A percentile compares a stretch with the other conserved stretches of the same genome.
Evolutionary conservation across 2,888 invertebrate genomes (phyloP).

Genomic region (Plebejus anna): DNA sequence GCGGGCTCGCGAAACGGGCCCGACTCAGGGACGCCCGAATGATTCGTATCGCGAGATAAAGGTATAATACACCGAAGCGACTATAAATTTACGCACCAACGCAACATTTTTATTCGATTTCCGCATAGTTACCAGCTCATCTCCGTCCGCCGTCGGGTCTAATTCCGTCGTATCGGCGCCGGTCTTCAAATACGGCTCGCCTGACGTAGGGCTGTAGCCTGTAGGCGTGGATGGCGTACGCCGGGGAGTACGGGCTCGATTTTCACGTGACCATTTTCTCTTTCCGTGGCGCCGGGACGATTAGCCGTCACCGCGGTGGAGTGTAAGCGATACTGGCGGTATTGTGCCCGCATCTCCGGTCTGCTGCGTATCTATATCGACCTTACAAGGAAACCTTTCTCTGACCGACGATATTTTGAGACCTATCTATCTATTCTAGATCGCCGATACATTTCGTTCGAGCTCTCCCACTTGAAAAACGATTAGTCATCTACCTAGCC

Average conservation of each 20-base stretch:
- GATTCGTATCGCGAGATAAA: conserved; percentile 53
- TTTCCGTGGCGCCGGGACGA: conserved; percentile 65
- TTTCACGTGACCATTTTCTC: conserved; percentile 64
- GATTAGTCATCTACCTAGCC: conserved; percentile 57
- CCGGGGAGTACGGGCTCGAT: conserved; percentile 47
- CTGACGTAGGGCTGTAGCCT: conserved; percentile 58
- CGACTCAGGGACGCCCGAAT: conserved; percentile 61
- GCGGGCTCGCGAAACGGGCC: conserved; percentile 57
- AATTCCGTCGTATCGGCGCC: conserved; percentile 66
- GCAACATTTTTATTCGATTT: conserved; percentile 69
- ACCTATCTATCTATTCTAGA: not conserved
- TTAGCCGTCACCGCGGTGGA: conserved; percentile 60
- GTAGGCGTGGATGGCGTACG: conserved; percentile 50
- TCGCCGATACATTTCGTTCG: conserved; percentile 28
- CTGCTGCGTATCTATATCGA: conserved; percentile 75
- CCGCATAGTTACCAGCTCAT: conserved; percentile 72
- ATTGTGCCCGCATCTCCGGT: conserved; percentile 69
- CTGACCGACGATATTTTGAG: conserved; percentile 4
- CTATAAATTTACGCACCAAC: conserved; percentile 73
- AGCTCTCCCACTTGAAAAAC: conserved; percentile 43
- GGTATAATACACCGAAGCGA: conserved; percentile 61
- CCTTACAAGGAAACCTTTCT: conserved; percentile 49
- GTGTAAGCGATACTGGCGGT: conserved; percentile 71
- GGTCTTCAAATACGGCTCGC: conserved; percentile 61
- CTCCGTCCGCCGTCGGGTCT: conserved; percentile 54